A percentile compares a stretch with the other conserved stretches of the same genome.
Evolutionary conservation across 2,888 invertebrate genomes (phyloP).

Genomic region (Drepanosiphum platanoidis): DNA sequence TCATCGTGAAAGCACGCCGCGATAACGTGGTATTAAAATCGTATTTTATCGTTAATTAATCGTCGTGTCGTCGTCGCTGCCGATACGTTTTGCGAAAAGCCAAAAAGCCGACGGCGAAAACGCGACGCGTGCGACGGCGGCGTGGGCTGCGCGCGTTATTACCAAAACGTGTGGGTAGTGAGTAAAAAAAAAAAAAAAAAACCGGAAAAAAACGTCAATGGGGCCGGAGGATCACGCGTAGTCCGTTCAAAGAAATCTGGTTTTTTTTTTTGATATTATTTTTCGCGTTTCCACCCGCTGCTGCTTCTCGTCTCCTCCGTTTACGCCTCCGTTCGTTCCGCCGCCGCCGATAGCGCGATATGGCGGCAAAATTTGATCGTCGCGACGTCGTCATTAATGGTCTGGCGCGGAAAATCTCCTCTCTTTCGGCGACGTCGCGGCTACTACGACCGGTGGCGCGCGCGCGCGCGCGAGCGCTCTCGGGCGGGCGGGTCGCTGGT

Average conservation of each 20-base stretch:
- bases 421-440: background rate
- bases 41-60: too few relatives aligned
- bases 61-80: too few relatives aligned
- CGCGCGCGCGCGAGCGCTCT: background rate
- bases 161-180: too few relatives aligned
- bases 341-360: slow-evolving; percentile 5
- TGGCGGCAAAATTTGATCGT: slow-evolving; percentile 16
- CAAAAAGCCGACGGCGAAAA: too few relatives aligned
- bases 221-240: too few relatives aligned
- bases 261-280: background rate
- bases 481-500: background rate
- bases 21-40: too few relatives aligned
- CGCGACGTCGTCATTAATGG: slow-evolving; percentile 25
- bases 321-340: background rate
- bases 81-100: too few relatives aligned
- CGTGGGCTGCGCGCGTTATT: too few relatives aligned
- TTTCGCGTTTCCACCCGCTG: background rate
- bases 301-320: too few relatives aligned
- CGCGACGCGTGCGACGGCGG: too few relatives aligned
- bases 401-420: background rate
- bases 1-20: too few relatives aligned
- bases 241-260: background rate
- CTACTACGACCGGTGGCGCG: slow-evolving; percentile 3
- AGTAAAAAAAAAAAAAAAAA: background rate
- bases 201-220: too few relatives aligned